Evolutionary conservation across 2,888 invertebrate species (phyloP).

Genomic region (Scelioninae gen. 1): DNA sequence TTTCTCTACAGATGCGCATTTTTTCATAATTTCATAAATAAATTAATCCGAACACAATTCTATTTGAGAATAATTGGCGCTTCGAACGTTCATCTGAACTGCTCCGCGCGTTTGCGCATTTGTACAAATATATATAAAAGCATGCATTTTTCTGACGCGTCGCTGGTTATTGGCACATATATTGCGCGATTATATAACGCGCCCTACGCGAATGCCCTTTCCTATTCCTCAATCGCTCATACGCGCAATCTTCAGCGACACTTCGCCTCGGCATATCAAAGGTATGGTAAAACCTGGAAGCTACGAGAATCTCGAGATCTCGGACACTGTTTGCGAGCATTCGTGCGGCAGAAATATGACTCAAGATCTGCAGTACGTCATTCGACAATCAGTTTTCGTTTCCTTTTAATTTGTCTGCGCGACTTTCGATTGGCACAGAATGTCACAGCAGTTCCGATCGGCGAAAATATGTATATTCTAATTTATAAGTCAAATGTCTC

Average conservation of each 20-base stretch:
- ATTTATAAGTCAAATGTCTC: not conserved
- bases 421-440: conserved; percentile 35
- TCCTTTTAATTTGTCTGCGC: conserved; percentile 27
- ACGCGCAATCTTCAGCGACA: not conserved
- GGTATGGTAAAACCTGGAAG: conserved; percentile 6
- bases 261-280: not conserved
- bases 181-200: conserved; percentile 79
- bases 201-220: conserved; percentile 71
- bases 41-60: conserved; percentile 12
- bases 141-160: conserved; percentile 71
- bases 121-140: conserved; percentile 44
- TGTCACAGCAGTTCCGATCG: not conserved
- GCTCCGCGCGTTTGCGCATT: conserved; percentile 47
- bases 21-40: not conserved
- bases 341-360: conserved; percentile 16
- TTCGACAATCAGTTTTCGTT: conserved; percentile 30
- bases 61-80: conserved; percentile 42
- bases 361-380: conserved; percentile 31
- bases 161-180: conserved; percentile 77
- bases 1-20: too few relatives aligned
- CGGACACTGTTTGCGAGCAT: not conserved
- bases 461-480: not conserved
- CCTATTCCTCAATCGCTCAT: conserved; percentile 30
- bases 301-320: conserved; percentile 1
- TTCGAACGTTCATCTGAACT: conserved; percentile 21